Percentiles rank a stretch among this genome's conserved stretches.
Conservation (phyloP, 2,888 invertebrate species). For the Drosophila glabriapex region DNA sequence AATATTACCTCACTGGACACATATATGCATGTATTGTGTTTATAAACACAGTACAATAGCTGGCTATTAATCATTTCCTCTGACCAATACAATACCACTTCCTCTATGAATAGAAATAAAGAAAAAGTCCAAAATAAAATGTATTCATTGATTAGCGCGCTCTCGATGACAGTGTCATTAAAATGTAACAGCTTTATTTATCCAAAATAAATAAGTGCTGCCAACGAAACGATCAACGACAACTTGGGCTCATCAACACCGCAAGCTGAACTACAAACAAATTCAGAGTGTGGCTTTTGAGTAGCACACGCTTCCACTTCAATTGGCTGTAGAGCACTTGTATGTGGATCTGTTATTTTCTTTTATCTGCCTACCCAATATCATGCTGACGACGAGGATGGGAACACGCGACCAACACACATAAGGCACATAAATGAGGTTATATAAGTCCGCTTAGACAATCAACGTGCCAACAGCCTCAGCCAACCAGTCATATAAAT, state of each 20-base stretch:
- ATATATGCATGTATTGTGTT: slow-evolving; percentile 7
- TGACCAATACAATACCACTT: slow-evolving; percentile 48
- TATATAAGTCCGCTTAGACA: slow-evolving; percentile 66
- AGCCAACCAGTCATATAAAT: slow-evolving; percentile 56
- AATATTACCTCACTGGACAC: not conserved
- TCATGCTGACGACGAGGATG: slow-evolving; percentile 56
- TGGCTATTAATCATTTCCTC: slow-evolving; percentile 69
- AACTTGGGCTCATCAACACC: slow-evolving; percentile 29
- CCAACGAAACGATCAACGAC: slow-evolving; percentile 30
- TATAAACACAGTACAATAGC: slow-evolving; percentile 46
- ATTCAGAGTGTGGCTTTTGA: slow-evolving; percentile 22
- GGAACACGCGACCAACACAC: slow-evolving; percentile 67
- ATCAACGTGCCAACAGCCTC: slow-evolving; percentile 39
- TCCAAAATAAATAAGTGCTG: slow-evolving; percentile 39
- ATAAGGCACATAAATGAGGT: slow-evolving; percentile 63
- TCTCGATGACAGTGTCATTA: slow-evolving; percentile 44
- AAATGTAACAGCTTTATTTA: slow-evolving; percentile 66
- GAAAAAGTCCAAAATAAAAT: slow-evolving; percentile 4
- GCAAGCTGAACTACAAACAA: slow-evolving; percentile 2
- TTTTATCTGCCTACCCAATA: slow-evolving; percentile 68
- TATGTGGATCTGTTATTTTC: slow-evolving; percentile 36
- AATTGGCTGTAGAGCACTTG: slow-evolving; percentile 57
- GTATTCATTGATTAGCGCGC: slow-evolving; percentile 17
- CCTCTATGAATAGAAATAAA: slow-evolving; percentile 34
- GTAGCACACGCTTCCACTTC: slow-evolving; percentile 56